phyloP scores from a whole-genome alignment of 2,888 invertebrate species.

The Dorcus hopei region DNA sequence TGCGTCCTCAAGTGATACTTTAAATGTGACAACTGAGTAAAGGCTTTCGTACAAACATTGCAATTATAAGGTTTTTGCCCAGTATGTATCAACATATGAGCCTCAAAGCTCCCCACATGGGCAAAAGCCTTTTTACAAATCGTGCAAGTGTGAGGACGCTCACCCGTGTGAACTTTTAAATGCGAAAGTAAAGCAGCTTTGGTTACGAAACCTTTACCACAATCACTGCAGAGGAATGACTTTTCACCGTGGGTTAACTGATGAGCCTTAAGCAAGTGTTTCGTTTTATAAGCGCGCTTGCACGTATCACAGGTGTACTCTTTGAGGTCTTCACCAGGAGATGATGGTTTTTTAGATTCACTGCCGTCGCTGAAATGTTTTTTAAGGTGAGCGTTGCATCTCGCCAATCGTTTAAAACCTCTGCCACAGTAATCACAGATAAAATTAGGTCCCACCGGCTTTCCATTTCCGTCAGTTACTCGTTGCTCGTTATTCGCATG shows the following conservation, averaged over 20 bases:
- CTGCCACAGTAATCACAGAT: conserved; percentile 19
- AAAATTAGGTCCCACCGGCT: neutral
- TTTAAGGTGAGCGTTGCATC: conserved; percentile 15
- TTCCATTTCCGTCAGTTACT: neutral
- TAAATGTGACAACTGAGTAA: conserved; percentile 19
- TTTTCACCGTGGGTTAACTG: conserved; percentile 18
- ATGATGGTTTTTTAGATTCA: neutral
- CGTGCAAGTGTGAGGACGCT: conserved; percentile 35
- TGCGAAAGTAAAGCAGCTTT: conserved; percentile 14
- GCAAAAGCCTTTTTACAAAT: conserved; percentile 39
- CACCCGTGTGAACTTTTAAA: conserved; percentile 35
- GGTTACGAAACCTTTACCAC: conserved; percentile 22
- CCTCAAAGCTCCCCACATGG: conserved; percentile 35
- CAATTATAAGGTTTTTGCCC: conserved; percentile 35
- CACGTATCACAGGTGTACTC: conserved; percentile 19
- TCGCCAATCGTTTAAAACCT: conserved; percentile 15
- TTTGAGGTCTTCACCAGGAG: neutral
- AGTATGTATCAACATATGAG: conserved; percentile 39
- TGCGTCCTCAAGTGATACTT: conserved; percentile 20
- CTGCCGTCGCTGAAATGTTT: neutral
- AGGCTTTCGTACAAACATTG: conserved; percentile 18
- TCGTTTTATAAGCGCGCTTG: conserved; percentile 13
- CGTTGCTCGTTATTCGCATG: neutral
- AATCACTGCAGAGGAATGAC: conserved; percentile 19
- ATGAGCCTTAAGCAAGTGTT: conserved; percentile 21